Evolutionary conservation across 2,113 vertebrate species (phyloP), one percentile per base, ranked within the genome.

Genomic region (Tyto alba): DNA sequence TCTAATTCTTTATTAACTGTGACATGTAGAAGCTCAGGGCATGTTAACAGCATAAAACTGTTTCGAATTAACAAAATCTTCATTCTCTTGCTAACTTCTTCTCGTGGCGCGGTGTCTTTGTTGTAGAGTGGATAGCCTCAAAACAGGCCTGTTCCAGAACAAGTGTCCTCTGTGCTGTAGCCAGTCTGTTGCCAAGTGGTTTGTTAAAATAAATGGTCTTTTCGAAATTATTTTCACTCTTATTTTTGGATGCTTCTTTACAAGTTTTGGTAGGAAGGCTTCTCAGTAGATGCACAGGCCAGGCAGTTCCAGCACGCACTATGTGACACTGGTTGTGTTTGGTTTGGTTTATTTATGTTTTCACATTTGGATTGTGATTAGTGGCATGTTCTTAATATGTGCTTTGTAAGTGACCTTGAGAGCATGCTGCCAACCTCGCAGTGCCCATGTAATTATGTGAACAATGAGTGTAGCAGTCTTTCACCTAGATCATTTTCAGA

Each of bases 1-100:
- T 85, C 84, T 68, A 71, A 93, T 93, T 95, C 93, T 93, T 95
- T 96, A 91, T 96, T 96, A 88, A 88, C 89, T 97, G 80, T 97
- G 97, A 97, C 91, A 40, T 79, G 48, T 80, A 52, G 69, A 96
- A 88, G 62, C 68, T 96, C 64, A 40, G 77, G 86, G 67, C 79
- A 80, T 72, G 90, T 95, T 92, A 97, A 75, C 79, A 41, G 43
- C 38, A 20, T 92, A 78, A 88, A 93, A 96, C 52, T 72, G 38
- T 79, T 93, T 47, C 79, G 88, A 96, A 93, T 96, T 91, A 97
- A 94, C 84, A 95, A 75, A 93, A 87, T 95, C 67, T 89, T 84
- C 62, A 36, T 95, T 97, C 75, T 96, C 53, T 93, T 72, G 36
- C 25, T 72, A 59, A 59, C 75, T 72, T 81, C 32, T 92, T 97